A percentile compares a stretch with the other conserved stretches of the same genome.
These are phyloP conservation scores for Gymnosoma rotundatum DNA, from an alignment of 2,888 invertebrate genomes.

Conservation along the genomic window DNA sequence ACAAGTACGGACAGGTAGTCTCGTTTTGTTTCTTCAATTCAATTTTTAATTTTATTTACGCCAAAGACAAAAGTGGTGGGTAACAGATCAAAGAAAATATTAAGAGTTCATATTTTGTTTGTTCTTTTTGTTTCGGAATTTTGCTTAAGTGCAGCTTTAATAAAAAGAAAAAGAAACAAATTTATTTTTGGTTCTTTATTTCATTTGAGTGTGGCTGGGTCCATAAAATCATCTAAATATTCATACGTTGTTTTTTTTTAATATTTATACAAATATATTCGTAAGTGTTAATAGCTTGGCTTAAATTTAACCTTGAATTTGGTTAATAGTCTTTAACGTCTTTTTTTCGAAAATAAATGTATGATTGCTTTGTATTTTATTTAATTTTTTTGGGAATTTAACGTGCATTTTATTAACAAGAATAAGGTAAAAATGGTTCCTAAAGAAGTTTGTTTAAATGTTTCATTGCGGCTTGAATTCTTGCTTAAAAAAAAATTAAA, in stretches of 20 bases:
- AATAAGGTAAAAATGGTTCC: conserved; percentile 47
- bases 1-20: conserved; percentile 10
- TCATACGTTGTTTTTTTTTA: conserved; percentile 13
- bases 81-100: conserved; percentile 26
- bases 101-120: conserved; percentile 29
- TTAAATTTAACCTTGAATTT: conserved; percentile 71
- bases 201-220: conserved; percentile 34
- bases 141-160: conserved; percentile 19
- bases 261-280: conserved; percentile 17
- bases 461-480: conserved; percentile 17
- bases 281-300: conserved; percentile 69
- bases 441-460: conserved; percentile 54
- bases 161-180: background rate
- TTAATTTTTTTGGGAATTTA: conserved; percentile 46
- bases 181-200: conserved; percentile 26
- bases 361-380: conserved; percentile 33
- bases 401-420: conserved; percentile 49
- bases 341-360: conserved; percentile 57
- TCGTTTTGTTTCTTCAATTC: conserved; percentile 2
- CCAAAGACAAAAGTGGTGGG: conserved; percentile 10
- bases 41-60: conserved; percentile 42
- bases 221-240: conserved; percentile 55
- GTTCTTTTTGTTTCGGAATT: background rate
- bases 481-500: conserved; percentile 38
- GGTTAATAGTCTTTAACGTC: conserved; percentile 63